Evolutionary conservation across 2,888 invertebrate genomes (phyloP), one percentile per base, ranked within the genome.

Genomic region (Epsilonema sp.): DNA sequence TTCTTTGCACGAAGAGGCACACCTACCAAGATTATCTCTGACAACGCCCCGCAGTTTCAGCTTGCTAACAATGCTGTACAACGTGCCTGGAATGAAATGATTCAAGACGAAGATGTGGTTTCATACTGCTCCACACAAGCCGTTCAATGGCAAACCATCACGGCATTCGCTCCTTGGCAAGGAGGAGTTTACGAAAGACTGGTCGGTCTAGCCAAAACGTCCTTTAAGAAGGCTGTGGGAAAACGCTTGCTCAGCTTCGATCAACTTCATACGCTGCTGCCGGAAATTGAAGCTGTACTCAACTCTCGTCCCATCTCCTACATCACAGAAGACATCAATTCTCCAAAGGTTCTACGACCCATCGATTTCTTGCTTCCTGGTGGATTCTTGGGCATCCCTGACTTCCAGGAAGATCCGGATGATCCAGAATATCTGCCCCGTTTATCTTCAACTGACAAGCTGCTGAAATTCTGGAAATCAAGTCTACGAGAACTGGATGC

Each of bases 31-130:
- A 55, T 31, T 31, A 31, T 16, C 16, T 56, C 56, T 37, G 65
- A 67, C 41, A 66, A 66, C 46, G 63, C 63, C 0, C 59, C 57
- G 0, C 67, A 66, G 53, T 67, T 67, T 49, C 52, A 57, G 2
- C 62, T 65, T 1, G 48, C 60, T 31, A 16, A 31, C 16, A 31
- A 31, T 8, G 16, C 31, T 13, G 8, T 31, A 31, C 31, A 31
- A 31, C 8, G 31, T 13, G 31, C 31, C 16, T 31, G 31, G 31
- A 8, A 16, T 13, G 31, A 31, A 8, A 31, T 31, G 8, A 13
- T 31, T 31, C 8, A 31, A 16, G 8, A 8, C 8, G 31, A 31
- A 13, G 41, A 39, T 3, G 2, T 45, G 16, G 24, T 24, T 16
- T 19, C 19, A 8, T 45, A 38, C 22, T 45, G 38, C 16, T 16